Conservation (phyloP, 37 sponge, comb jelly and placozoan genomes). For the Beroe ovata region DNA sequence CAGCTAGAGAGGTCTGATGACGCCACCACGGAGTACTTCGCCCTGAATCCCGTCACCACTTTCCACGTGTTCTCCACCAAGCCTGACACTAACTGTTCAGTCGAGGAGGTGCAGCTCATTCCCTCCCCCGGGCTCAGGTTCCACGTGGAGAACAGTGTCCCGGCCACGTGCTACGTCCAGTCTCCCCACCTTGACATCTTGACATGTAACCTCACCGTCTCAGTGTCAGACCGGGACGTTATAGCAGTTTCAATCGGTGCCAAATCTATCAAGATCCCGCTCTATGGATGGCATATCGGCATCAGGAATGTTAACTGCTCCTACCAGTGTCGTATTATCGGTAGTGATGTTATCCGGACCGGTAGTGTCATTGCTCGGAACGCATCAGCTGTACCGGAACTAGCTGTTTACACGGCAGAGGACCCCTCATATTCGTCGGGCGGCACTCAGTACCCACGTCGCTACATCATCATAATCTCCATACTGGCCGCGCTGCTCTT, state of each 20-base stretch:
- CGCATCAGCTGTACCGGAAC: not conserved
- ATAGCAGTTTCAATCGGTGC: not conserved
- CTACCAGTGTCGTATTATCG: not conserved
- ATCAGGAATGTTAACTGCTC: not conserved
- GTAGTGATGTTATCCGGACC: not conserved
- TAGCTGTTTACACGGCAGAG: not conserved
- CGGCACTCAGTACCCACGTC: not conserved
- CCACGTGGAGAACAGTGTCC: not conserved
- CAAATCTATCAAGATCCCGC: not conserved
- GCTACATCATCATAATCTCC: not conserved
- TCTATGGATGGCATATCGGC: not conserved
- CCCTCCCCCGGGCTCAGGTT: constrained; percentile 9
- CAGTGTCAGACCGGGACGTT: not conserved
- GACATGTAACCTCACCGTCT: constrained; percentile 32
- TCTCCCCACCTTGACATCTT: not conserved
- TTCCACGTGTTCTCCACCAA: constrained; percentile 27
- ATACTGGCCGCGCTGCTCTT: constrained; percentile 6
- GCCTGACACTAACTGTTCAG: not conserved
- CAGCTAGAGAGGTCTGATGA: constrained; percentile 18
- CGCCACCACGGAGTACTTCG: not conserved
- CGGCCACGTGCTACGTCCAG: not conserved
- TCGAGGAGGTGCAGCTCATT: not conserved
- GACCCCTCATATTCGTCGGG: not conserved
- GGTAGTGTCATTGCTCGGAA: not conserved
- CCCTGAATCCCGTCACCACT: not conserved